Evolutionary conservation across 2,113 vertebrate species (phyloP).

Genomic region (Crotophaga sulcirostris): DNA sequence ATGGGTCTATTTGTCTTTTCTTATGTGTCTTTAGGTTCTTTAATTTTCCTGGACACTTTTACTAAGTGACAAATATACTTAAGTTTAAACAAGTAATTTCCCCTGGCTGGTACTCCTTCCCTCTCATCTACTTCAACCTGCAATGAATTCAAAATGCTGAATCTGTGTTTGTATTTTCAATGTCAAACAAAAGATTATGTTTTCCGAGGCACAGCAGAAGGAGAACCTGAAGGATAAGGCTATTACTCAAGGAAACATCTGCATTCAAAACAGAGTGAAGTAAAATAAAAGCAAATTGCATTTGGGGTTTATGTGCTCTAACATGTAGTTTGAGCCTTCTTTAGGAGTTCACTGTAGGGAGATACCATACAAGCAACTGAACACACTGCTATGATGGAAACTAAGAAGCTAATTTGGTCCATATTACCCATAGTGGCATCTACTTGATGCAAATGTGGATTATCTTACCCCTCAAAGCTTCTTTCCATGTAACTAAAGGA

Average conservation of each 20-base stretch:
- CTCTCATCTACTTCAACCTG: constrained; percentile 3
- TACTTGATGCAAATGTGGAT: not conserved
- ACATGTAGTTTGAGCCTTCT: not conserved
- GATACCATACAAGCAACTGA: not conserved
- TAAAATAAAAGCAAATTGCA: constrained; percentile 3
- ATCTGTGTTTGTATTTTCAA: constrained; percentile 35
- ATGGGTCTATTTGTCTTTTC: constrained; percentile 31
- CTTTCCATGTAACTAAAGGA: not conserved
- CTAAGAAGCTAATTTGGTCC: not conserved
- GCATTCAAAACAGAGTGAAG: not conserved
- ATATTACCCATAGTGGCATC: not conserved
- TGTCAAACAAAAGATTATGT: not conserved
- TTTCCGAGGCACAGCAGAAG: constrained; percentile 13
- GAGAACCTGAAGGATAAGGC: constrained; percentile 19
- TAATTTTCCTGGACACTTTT: constrained; percentile 35
- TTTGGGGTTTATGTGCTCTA: not conserved
- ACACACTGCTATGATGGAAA: not conserved
- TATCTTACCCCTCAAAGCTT: not conserved
- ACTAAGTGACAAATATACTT: constrained; percentile 56
- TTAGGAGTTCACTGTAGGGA: not conserved
- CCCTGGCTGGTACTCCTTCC: not conserved
- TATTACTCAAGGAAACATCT: not conserved
- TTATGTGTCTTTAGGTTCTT: constrained; percentile 18
- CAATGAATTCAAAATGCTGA: constrained; percentile 26
- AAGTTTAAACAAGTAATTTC: constrained; percentile 43